phyloP scores from a whole-genome alignment of 30 jellyfish, hydroid and myxozoan species.

The Nemopilema nomurai region DNA sequence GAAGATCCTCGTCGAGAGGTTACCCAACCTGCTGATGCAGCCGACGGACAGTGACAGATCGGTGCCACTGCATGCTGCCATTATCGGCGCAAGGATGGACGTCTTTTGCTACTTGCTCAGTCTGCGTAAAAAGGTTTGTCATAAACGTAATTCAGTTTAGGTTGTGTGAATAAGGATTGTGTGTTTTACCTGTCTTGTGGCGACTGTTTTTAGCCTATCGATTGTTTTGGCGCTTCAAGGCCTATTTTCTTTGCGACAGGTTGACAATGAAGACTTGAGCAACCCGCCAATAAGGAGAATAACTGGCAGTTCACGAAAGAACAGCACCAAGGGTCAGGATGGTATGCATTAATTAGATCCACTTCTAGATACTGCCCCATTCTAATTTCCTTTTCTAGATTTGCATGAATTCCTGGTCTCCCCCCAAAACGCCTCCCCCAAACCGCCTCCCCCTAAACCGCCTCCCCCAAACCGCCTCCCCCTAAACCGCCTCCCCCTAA shows the following conservation, averaged over 20 bases:
- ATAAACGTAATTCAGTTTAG: too few species aligned
- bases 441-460: too few species aligned
- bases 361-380: neutral
- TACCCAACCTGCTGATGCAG: slow-evolving; percentile 65
- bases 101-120: slow-evolving; percentile 60
- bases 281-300: neutral
- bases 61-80: slow-evolving; percentile 86
- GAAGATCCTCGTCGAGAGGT: slow-evolving; percentile 29
- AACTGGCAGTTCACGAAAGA: neutral
- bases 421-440: too few species aligned
- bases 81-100: slow-evolving; percentile 51
- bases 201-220: too few species aligned
- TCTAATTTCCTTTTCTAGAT: too few species aligned
- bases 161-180: too few species aligned
- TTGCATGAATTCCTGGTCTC: too few species aligned
- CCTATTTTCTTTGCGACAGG: too few species aligned
- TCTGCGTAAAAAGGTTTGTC: slow-evolving; percentile 45
- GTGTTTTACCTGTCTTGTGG: too few species aligned
- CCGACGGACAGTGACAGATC: slow-evolving; percentile 72
- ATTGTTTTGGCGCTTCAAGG: too few species aligned
- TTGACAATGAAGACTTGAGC: neutral
- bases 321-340: slow-evolving; percentile 7
- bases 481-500: too few species aligned
- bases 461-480: too few species aligned
- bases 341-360: neutral